phyloP scores from a whole-genome alignment of 2,888 invertebrate genomes.

The Dorcus parallelipipedus region DNA sequence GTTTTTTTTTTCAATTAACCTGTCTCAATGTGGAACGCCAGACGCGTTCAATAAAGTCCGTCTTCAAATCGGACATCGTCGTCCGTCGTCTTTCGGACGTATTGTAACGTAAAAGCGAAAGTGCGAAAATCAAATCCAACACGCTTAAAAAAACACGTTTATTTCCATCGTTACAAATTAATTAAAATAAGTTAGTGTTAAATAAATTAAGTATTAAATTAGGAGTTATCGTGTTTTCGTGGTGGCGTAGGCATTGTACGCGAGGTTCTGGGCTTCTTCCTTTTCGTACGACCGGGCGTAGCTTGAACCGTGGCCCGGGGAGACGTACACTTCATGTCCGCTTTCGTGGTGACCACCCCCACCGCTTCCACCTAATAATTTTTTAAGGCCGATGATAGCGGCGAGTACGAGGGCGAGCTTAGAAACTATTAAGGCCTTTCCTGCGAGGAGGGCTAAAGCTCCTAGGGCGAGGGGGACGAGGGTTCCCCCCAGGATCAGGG shows the following conservation, averaged over 20 bases:
- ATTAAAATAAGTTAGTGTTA: constrained; percentile 29
- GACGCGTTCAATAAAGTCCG: too few species aligned
- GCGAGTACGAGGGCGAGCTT: constrained; percentile 79
- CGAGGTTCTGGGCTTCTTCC: constrained; percentile 54
- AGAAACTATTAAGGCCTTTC: constrained; percentile 81
- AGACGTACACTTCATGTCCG: constrained; percentile 63
- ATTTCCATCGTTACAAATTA: constrained; percentile 28
- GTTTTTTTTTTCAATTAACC: too few species aligned
- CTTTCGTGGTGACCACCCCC: constrained; percentile 56
- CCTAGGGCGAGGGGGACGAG: constrained; percentile 80
- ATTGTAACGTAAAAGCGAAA: too few species aligned
- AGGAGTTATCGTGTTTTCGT: constrained; percentile 33
- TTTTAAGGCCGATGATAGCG: constrained; percentile 81
- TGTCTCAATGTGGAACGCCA: too few species aligned
- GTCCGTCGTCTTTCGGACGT: too few species aligned
- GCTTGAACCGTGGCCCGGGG: constrained; percentile 58
- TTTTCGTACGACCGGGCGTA: constrained; percentile 65
- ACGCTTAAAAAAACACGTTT: too few species aligned
- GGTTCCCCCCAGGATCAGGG: constrained; percentile 75
- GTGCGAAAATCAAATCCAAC: too few species aligned
- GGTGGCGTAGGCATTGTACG: constrained; percentile 52
- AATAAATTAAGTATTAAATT: constrained; percentile 18
- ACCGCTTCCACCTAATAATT: constrained; percentile 63
- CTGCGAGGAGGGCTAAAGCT: constrained; percentile 75
- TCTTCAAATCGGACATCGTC: too few species aligned